Conservation (phyloP, 2,888 invertebrate genomes). For the Eristalinus sepulchralis region DNA sequence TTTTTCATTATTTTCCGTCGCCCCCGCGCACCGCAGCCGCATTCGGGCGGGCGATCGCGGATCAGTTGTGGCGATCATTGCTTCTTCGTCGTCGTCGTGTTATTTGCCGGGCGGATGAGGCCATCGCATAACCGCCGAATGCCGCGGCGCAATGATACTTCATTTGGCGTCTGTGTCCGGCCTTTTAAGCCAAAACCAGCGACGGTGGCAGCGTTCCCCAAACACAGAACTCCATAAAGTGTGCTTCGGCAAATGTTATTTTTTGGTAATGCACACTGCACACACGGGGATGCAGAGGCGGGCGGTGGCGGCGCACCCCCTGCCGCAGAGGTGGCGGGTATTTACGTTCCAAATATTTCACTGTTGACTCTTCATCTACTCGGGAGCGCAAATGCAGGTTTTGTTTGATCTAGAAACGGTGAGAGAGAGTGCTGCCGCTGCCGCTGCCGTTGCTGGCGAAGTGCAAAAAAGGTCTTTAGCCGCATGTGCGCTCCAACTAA, state of each 20-base stretch:
- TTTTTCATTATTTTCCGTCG: background rate
- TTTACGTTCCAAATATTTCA: constrained; percentile 49
- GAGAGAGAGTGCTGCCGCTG: constrained; percentile 26
- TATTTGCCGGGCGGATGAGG: constrained; percentile 9
- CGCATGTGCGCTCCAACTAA: constrained; percentile 15
- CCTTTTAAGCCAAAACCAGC: constrained; percentile 29
- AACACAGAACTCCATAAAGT: constrained; percentile 21
- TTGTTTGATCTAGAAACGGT: constrained; percentile 61
- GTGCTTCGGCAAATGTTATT: constrained; percentile 53
- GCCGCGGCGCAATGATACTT: constrained; percentile 9
- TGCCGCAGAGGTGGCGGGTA: background rate
- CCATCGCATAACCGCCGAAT: background rate
- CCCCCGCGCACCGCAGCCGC: constrained; percentile 20
- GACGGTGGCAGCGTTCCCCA: constrained; percentile 9
- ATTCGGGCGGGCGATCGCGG: background rate
- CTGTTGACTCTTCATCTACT: constrained; percentile 48
- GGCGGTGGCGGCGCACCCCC: background rate
- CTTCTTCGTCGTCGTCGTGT: constrained; percentile 1
- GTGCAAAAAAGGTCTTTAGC: constrained; percentile 57
- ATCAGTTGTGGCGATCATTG: constrained; percentile 15
- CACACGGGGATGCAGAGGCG: background rate
- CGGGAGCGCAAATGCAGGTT: constrained; percentile 56
- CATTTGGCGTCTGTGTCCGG: constrained; percentile 34
- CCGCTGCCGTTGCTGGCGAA: constrained; percentile 23
- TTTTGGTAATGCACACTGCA: constrained; percentile 63